Evolutionary conservation across 1,140 invertebrate genomes (phyloP), one percentile per base, ranked within the genome.

Genomic region (Prorops nasuta): DNA sequence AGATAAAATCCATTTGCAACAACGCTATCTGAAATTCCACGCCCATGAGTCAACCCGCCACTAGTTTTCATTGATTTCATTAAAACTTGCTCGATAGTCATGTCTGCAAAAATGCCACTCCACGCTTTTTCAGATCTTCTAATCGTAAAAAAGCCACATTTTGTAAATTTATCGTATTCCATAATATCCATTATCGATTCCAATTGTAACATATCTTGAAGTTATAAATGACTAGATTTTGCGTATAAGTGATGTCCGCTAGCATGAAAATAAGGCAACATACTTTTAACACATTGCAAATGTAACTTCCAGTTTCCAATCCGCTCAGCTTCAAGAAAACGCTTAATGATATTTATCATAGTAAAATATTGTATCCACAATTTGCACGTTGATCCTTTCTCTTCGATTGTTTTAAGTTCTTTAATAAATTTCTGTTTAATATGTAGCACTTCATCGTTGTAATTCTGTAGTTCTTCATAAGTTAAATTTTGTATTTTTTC

Each of bases 241-340:
- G 64, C 42, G 47, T 74, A 69, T 2, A 55, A 35, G 43, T 64
- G 61, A 55, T 72, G 66, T 7, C 67, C 70, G 43, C 60, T 51
- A 18, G 76, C 72, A 49, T 76, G 71, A 49, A 78, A 74, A 52
- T 71, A 76, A 46, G 72, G 74, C 19, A 79, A 56, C 71, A 80
- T 80, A 57, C 56, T 56, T 57, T 53, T 70, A 24, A 73, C 49
- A 38, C 54, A 15, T 32, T 67, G 59, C 18, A 75, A 62, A 66
- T 76, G 71, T 43, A 63, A 56, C 56, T 69, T 36, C 70, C 69
- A 77, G 63, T 76, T 53, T 19, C 66, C 71, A 54, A 65, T 66
- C 45, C 67, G 46, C 51, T 35, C 15, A 35, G 34, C 9, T 15
- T 14, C 3, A 15, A 35, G 6, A 14, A 35, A 35, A 35, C 14